Conservation (phyloP, 2,797 vertebrate species). For the Jordanella pulchra region DNA sequence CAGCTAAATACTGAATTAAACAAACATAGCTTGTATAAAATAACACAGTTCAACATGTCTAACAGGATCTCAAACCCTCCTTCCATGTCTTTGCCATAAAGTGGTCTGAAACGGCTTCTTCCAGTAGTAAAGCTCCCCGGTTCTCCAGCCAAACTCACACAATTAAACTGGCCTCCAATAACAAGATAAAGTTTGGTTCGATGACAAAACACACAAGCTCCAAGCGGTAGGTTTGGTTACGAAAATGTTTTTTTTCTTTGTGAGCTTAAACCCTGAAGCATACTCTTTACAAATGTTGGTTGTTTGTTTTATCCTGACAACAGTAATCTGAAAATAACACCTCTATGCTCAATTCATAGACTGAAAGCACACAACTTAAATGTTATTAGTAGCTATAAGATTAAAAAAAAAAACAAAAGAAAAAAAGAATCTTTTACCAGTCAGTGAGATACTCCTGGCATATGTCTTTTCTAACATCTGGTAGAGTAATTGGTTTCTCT, state of each 20-base stretch:
- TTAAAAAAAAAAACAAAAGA: neutral
- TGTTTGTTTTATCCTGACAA: constrained; percentile 21
- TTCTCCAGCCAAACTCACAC: constrained; percentile 9
- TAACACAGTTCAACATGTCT: constrained; percentile 21
- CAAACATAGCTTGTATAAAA: constrained; percentile 26
- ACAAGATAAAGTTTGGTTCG: constrained; percentile 11
- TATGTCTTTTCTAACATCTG: constrained; percentile 10
- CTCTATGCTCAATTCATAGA: constrained; percentile 3
- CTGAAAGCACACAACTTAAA: constrained; percentile 13
- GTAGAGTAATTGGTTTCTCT: constrained; percentile 38
- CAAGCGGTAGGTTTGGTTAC: constrained; percentile 19
- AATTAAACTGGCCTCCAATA: constrained; percentile 11
- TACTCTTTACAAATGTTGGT: constrained; percentile 5
- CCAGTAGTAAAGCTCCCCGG: constrained; percentile 9
- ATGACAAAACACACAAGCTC: constrained; percentile 16
- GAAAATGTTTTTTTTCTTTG: constrained; percentile 16
- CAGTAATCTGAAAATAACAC: constrained; percentile 21
- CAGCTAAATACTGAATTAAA: constrained; percentile 35
- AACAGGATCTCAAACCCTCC: constrained; percentile 13
- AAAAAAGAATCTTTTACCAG: neutral
- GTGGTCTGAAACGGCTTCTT: constrained; percentile 15
- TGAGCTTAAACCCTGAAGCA: constrained; percentile 9
- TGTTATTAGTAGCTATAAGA: constrained; percentile 13
- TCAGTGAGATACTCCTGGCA: constrained; percentile 15
- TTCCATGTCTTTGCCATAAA: neutral